Evolutionary conservation across 1,140 invertebrate species (phyloP).

Genomic region (Macrocentrus cingulum): DNA sequence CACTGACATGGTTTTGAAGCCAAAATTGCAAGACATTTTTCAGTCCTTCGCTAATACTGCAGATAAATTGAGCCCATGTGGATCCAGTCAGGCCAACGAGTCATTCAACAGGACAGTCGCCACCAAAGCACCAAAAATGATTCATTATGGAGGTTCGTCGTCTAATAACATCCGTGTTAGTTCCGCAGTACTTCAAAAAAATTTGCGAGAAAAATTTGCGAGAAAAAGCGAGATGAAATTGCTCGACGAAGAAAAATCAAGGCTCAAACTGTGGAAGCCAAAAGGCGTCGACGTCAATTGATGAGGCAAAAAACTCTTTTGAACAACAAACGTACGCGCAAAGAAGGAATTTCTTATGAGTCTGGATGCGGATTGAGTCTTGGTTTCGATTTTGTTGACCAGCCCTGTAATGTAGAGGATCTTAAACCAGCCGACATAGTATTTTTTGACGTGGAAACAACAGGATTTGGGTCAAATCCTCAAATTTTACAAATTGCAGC

Average conservation of each 20-base stretch:
- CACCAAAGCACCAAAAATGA: constrained; percentile 18
- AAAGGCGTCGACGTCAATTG: constrained; percentile 14
- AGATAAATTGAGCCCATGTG: constrained; percentile 27
- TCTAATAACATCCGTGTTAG: constrained; percentile 27
- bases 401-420: neutral
- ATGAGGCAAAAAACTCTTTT: neutral
- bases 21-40: constrained; percentile 15
- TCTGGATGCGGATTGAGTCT: constrained; percentile 4
- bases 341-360: constrained; percentile 16
- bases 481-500: constrained; percentile 33
- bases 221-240: constrained; percentile 5
- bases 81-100: constrained; percentile 27
- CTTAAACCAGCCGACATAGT: constrained; percentile 4
- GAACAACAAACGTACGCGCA: neutral
- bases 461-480: constrained; percentile 19
- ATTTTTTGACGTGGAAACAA: constrained; percentile 31
- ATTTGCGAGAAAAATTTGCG: constrained; percentile 3
- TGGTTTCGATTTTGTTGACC: constrained; percentile 16
- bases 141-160: constrained; percentile 24
- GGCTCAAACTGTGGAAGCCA: neutral
- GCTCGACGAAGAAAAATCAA: neutral
- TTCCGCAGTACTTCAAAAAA: constrained; percentile 27
- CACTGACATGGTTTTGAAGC: neutral
- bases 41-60: constrained; percentile 14
- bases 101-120: constrained; percentile 17